Conservation (phyloP, 2,113 vertebrate species). For the Spermophilus dauricus region DNA sequence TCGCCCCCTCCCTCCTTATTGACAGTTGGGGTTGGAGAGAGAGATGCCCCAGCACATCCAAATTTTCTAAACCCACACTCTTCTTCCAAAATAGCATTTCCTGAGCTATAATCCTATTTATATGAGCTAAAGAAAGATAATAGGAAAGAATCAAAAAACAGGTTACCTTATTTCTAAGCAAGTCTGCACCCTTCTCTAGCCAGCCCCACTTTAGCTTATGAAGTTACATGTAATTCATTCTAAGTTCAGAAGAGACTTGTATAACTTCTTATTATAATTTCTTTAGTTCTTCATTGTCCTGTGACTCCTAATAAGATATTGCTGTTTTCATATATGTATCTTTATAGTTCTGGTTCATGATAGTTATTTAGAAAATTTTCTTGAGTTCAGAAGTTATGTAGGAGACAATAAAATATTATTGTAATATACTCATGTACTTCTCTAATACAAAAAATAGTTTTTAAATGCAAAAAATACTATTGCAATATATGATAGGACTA, state of each 20-base stretch:
- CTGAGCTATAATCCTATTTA: neutral
- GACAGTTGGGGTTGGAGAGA: neutral
- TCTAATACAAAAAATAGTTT: neutral
- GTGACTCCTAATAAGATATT: neutral
- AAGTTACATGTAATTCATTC: neutral
- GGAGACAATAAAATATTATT: conserved; percentile 9
- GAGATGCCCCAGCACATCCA: neutral
- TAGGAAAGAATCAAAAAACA: neutral
- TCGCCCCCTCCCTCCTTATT: neutral
- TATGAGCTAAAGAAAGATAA: neutral
- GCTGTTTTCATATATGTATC: neutral
- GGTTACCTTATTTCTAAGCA: neutral
- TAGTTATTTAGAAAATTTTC: conserved; percentile 4
- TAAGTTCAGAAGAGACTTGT: neutral
- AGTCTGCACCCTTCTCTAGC: neutral
- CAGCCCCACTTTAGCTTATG: neutral
- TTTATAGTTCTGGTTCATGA: neutral
- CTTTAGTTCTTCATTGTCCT: neutral
- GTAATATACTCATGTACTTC: neutral
- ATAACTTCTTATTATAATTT: neutral
- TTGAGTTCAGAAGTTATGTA: conserved; percentile 39
- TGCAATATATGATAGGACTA: neutral
- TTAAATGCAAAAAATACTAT: neutral
- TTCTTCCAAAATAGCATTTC: neutral
- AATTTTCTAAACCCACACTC: neutral